These are phyloP conservation scores for Scolopax rusticola DNA, from an alignment of 2,797 vertebrate species.

Conservation along the genomic window DNA sequence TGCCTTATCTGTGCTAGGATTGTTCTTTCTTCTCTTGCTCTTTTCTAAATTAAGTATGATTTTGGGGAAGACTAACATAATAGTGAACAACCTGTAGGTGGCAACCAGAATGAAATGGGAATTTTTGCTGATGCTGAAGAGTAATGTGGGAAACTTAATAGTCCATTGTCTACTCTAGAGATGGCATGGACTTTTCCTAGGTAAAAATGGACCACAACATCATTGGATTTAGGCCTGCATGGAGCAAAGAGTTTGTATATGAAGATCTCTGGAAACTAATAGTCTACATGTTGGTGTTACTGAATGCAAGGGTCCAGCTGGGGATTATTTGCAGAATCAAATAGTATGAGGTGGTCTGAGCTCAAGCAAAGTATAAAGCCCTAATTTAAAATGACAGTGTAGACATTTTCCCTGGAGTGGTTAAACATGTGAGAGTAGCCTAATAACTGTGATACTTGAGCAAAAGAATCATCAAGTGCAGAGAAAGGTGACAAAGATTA, in stretches of 20 bases:
- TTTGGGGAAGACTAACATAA: not conserved
- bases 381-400: not conserved
- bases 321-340: not conserved
- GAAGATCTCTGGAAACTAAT: not conserved
- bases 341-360: not conserved
- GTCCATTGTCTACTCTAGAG: not conserved
- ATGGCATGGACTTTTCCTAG: not conserved
- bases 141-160: not conserved
- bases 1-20: not conserved
- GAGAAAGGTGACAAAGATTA: not conserved
- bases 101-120: not conserved
- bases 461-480: not conserved
- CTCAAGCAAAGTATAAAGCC: not conserved
- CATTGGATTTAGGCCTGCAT: not conserved
- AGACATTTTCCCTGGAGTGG: not conserved
- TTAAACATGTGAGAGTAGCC: not conserved
- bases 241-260: not conserved
- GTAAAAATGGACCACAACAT: not conserved
- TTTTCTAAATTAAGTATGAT: not conserved
- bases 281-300: rapidly evolving
- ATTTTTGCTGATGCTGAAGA: not conserved
- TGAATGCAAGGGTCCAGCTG: not conserved
- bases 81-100: not conserved
- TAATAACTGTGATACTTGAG: not conserved
- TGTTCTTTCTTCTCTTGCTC: not conserved